Evolutionary conservation across 2,113 vertebrate species (phyloP), one percentile per base, ranked within the genome.

Genomic region (Naja naja): DNA sequence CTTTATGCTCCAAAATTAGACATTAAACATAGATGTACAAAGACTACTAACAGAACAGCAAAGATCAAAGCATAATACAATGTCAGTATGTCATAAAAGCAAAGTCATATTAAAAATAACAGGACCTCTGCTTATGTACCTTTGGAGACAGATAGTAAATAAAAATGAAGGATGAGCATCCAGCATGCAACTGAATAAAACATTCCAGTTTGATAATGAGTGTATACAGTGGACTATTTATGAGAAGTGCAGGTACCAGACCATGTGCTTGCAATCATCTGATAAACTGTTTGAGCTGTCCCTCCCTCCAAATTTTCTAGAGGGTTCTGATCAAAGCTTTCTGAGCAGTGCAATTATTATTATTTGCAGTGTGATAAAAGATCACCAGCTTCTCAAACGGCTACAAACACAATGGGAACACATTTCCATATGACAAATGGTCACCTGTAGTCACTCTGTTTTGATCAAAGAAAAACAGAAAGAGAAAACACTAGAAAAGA

Each of bases 141-240:
- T 93, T 95, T 95, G 89, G 94, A 92, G 95, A 97, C 93, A 95
- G 95, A 95, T 95, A 95, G 90, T 94, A 96, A 97, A 96, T 95
- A 97, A 97, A 47, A 96, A 94, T 95, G 97, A 96, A 91, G 95
- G 95, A 53, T 58, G 92, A 97, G 88, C 94, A 94, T 95, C 97
- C 97, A 98, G 98, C 99, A 99, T 99, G 98, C 99, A 98, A 97
- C 97, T 95, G 90, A 97, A 97, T 86, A 95, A 96, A 97, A 97
- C 95, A 96, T 81, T 96, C 95, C 97, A 94, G 96, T 96, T 97
- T 97, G 96, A 90, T 95, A 95, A 92, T 1, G 0, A 8, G 47
- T 90, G 45, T 64, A 87, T 86, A 85, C 43, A 85, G 53, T 85
- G 34, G 20, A 58, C 53, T 54, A 58, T 49, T 49, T 85, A 89